phyloP scores from a whole-genome alignment of 1,140 invertebrate species.

The Hylyphantes graminicola region DNA sequence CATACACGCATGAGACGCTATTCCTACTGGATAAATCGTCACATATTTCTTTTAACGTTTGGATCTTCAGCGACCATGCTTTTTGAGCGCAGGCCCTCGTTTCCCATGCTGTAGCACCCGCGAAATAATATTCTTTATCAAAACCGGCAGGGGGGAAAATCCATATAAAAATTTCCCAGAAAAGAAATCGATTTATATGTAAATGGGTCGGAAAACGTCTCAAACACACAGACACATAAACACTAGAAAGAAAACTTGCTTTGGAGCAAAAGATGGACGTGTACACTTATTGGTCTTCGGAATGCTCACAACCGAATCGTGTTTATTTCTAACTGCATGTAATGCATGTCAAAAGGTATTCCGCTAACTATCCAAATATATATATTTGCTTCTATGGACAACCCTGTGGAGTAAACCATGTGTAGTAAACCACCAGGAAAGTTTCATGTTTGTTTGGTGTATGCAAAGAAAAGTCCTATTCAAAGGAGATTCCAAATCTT shows the following conservation, averaged over 20 bases:
- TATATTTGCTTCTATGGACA: too few relatives aligned
- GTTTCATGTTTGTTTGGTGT: too few relatives aligned
- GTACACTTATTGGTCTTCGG: constrained; percentile 36
- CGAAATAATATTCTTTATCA: constrained; percentile 59
- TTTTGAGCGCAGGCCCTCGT: constrained; percentile 24
- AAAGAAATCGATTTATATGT: constrained; percentile 58
- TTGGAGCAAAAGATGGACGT: constrained; percentile 22
- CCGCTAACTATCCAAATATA: too few relatives aligned
- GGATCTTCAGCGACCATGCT: constrained; percentile 27
- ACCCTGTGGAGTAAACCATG: too few relatives aligned
- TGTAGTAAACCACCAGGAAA: too few relatives aligned
- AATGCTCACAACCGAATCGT: too few relatives aligned
- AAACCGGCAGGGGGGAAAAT: constrained; percentile 23
- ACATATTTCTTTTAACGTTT: constrained; percentile 59
- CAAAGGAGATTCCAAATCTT: too few relatives aligned
- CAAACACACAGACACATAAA: constrained; percentile 51
- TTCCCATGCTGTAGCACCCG: constrained; percentile 17
- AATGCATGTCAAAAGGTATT: too few relatives aligned
- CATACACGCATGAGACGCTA: constrained; percentile 19
- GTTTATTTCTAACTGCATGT: too few relatives aligned
- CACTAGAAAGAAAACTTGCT: constrained; percentile 17
- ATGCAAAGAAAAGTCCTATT: too few relatives aligned
- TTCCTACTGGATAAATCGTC: constrained; percentile 56
- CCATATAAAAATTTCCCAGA: constrained; percentile 24
- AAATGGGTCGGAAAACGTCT: constrained; percentile 57